phyloP scores from a whole-genome alignment of 2,797 vertebrate genomes.

The Rhinogobio ventralis region DNA sequence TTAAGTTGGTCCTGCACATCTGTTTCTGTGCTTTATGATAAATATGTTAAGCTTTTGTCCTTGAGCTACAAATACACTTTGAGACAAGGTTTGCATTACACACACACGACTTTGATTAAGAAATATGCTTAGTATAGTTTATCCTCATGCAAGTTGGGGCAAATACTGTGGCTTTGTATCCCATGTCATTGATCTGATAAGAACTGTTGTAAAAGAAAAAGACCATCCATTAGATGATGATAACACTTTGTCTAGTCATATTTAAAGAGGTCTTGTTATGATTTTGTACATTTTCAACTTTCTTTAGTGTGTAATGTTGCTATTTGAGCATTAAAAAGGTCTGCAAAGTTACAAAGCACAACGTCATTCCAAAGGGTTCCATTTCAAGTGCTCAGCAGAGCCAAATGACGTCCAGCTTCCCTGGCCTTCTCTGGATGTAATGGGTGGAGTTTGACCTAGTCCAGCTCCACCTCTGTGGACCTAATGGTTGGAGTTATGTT shows the following conservation, averaged over 20 bases:
- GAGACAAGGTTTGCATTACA: conserved; percentile 17
- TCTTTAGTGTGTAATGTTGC: not conserved
- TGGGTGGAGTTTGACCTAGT: not conserved
- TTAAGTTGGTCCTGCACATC: conserved; percentile 40
- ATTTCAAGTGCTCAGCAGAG: not conserved
- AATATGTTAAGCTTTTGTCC: conserved; percentile 47
- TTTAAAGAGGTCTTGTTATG: not conserved
- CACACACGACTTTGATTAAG: conserved; percentile 1
- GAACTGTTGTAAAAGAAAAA: not conserved
- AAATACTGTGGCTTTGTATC: conserved; percentile 13
- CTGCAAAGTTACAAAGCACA: not conserved
- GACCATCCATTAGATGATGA: not conserved
- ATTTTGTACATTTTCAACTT: not conserved
- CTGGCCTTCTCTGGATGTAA: not conserved
- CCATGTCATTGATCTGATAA: conserved; percentile 24
- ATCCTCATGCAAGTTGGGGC: not conserved
- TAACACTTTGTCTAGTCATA: not conserved
- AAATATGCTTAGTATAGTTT: conserved; percentile 1
- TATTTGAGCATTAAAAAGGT: not conserved
- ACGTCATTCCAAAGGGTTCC: not conserved
- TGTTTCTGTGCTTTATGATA: conserved; percentile 43
- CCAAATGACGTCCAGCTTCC: not conserved
- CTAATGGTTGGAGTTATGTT: not conserved
- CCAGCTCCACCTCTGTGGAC: not conserved
- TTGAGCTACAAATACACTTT: conserved; percentile 36